Base-by-base conservation (phyloP, 1,140 invertebrate species). In the Macrobrachium nipponense region DNA sequence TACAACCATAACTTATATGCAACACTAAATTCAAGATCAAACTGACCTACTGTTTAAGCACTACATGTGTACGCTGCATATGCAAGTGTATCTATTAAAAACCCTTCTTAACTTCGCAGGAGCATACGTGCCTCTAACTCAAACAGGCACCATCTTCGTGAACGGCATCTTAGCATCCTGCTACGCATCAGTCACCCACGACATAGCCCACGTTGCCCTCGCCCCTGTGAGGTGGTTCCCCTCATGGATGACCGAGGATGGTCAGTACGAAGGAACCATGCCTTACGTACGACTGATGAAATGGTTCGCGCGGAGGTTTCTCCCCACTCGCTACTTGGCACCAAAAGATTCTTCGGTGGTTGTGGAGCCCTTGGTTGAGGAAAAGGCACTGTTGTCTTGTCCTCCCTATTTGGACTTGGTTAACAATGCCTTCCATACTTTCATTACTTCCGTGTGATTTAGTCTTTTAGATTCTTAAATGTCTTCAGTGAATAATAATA, bases 111-210 rank as follows among this genome's bases (percentile, higher is more conserved):
- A 51, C 20, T n/a, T 43, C 7, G 14, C 72, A 82, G 91, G 91
- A 51, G 89, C 91, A 0, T 91, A 90, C 84, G 91, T 91, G 11
- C 91, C 91, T 5, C 89, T 92, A 62, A 92, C 91, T 8, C 66
- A 87, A 68, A 68, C 88, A 7, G 91, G 91, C 7, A 91, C 89
- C 58, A 90, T 92, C 27, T 90, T 92, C 43, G 91, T 92, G 18
- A 89, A 91, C 82, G 90, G 89, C 27, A 87, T 90, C 60, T 82
- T 90, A 20, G 89, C 90, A 7, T 92, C 91, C 6, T 92, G 91
- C 85, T 92, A 92, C 86, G 91, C 91, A 20, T 87, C 90, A 18
- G 83, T 91, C 23, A 89, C 89, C 80, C 90, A 90, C 75, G 60
- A 76, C 61, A 76, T 91, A 61, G 91, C 91, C 58, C 91, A 92